These are phyloP conservation scores for Syngnathus rostellatus DNA, from an alignment of 2,797 vertebrate genomes.

Conservation along the genomic window DNA sequence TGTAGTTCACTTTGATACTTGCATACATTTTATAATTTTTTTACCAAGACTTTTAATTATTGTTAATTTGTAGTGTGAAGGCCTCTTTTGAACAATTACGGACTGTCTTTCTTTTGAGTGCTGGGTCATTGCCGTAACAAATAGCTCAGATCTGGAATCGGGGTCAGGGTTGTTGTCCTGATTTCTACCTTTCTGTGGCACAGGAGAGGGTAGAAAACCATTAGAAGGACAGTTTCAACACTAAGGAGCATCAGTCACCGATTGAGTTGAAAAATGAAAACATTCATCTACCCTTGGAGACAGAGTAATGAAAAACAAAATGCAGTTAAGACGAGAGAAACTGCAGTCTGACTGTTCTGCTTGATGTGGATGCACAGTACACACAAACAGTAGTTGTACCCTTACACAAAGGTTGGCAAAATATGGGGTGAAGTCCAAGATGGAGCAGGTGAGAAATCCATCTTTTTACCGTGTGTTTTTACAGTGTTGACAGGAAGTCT, in stretches of 20 bases:
- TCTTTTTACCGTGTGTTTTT: conserved; percentile 20
- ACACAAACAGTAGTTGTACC: conserved; percentile 1
- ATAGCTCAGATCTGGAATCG: conserved; percentile 28
- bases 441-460: conserved; percentile 23
- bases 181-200: conserved; percentile 34
- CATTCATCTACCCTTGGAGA: conserved; percentile 18
- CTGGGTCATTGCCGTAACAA: conserved; percentile 32
- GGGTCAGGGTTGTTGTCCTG: conserved; percentile 33
- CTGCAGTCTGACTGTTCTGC: conserved; percentile 9
- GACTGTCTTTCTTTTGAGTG: conserved; percentile 24
- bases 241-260: conserved; percentile 21
- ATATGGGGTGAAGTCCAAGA: conserved; percentile 27
- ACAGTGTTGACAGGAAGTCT: conserved; percentile 37
- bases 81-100: conserved; percentile 24
- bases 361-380: not conserved
- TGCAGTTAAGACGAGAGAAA: conserved; percentile 5
- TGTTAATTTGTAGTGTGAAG: not conserved
- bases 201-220: conserved; percentile 2
- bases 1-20: not conserved
- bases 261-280: conserved; percentile 28
- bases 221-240: not conserved
- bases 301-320: conserved; percentile 23
- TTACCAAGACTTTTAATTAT: no score
- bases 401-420: not conserved
- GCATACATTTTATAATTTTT: no score